Evolutionary conservation across 1,140 invertebrate genomes (phyloP).

Genomic region (Meloidogyne chitwoodi): DNA sequence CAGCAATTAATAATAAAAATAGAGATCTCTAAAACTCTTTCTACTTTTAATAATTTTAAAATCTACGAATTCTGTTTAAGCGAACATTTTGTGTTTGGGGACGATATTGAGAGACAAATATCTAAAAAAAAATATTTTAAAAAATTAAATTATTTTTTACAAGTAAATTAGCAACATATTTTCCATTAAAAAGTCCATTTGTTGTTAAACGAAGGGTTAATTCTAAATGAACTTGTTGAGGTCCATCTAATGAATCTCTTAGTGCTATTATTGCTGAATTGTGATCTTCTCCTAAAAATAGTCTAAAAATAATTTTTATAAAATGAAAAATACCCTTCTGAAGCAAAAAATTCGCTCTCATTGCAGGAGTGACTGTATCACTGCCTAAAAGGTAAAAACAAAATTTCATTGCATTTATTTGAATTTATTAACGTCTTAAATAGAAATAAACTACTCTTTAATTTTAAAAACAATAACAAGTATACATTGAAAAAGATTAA

Average conservation of each 20-base stretch:
- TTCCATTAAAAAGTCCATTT: slow-evolving; percentile 47
- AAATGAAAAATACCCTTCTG: slow-evolving; percentile 42
- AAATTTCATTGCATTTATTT: no score
- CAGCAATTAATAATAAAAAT: neutral
- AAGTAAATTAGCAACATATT: slow-evolving; percentile 57
- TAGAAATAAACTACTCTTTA: no score
- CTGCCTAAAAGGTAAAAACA: neutral
- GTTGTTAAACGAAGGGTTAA: slow-evolving; percentile 42
- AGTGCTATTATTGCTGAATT: slow-evolving; percentile 58
- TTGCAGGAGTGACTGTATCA: slow-evolving; percentile 42
- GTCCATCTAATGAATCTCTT: slow-evolving; percentile 56
- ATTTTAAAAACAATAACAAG: no score
- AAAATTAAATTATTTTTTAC: neutral
- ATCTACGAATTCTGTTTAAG: slow-evolving; percentile 22
- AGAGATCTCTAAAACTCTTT: neutral
- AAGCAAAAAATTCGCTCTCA: slow-evolving; percentile 53
- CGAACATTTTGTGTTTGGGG: slow-evolving; percentile 30
- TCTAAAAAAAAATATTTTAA: neutral
- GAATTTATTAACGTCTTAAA: no score
- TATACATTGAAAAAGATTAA: no score
- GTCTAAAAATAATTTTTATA: neutral
- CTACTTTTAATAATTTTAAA: slow-evolving; percentile 26
- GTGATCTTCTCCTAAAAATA: slow-evolving; percentile 37
- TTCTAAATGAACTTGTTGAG: slow-evolving; percentile 53
- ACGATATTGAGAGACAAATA: slow-evolving; percentile 50